Percentiles rank a stretch among this genome's conserved stretches.
These are phyloP conservation scores for Pyrgus malvae DNA, from an alignment of 2,888 invertebrate species.

Conservation along the genomic window DNA sequence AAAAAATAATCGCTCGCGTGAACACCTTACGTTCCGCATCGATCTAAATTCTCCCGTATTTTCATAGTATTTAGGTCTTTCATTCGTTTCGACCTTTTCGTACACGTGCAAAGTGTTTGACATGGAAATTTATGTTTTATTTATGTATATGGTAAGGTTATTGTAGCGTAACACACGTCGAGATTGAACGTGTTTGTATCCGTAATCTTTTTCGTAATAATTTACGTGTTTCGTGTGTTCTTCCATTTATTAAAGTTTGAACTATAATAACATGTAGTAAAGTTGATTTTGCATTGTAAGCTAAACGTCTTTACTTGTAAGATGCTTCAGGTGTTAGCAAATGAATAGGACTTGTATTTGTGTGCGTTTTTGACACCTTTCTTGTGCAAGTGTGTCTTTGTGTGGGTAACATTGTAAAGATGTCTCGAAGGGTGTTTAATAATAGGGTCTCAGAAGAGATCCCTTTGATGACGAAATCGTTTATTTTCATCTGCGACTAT, in stretches of 20 bases:
- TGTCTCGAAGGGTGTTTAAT: neutral
- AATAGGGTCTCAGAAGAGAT: neutral
- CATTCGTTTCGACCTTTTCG: neutral
- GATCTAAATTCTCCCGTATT: conserved; percentile 10
- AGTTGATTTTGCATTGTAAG: neutral
- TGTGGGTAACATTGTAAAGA: conserved; percentile 20
- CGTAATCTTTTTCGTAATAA: conserved; percentile 12
- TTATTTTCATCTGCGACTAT: neutral
- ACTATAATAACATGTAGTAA: neutral
- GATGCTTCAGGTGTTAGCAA: conserved; percentile 30
- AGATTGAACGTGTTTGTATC: conserved; percentile 1
- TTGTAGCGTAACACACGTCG: neutral
- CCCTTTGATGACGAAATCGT: conserved; percentile 11
- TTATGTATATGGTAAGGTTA: neutral
- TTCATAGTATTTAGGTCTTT: conserved; percentile 28
- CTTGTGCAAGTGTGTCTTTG: conserved; percentile 30
- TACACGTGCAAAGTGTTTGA: conserved; percentile 1
- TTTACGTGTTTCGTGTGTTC: neutral
- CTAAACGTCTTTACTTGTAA: neutral
- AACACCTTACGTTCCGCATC: conserved; percentile 35
- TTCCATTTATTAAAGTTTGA: neutral
- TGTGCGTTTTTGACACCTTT: conserved; percentile 15
- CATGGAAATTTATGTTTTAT: neutral
- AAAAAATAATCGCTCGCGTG: conserved; percentile 39
- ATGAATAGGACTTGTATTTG: conserved; percentile 19